phyloP scores from a whole-genome alignment of 2,888 invertebrate genomes.

The Drosophila ustulata region DNA sequence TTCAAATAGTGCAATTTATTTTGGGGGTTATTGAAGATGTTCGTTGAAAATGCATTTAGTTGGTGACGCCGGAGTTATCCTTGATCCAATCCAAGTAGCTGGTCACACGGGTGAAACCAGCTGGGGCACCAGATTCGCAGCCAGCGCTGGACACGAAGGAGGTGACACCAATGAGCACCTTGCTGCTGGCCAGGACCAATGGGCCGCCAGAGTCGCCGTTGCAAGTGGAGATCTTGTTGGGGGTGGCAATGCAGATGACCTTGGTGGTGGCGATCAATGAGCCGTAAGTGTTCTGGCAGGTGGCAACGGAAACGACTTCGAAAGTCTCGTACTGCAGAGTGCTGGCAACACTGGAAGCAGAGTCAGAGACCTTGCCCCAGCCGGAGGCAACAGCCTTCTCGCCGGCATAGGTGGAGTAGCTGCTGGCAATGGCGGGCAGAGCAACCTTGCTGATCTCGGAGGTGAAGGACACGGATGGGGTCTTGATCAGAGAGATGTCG shows the following conservation, averaged over 20 bases:
- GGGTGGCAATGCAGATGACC: slow-evolving; percentile 74
- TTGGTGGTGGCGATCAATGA: slow-evolving; percentile 24
- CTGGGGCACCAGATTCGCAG: slow-evolving; percentile 63
- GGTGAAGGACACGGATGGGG: slow-evolving; percentile 49
- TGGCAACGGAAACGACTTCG: slow-evolving; percentile 73
- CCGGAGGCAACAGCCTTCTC: slow-evolving; percentile 83
- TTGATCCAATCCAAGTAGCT: slow-evolving; percentile 76
- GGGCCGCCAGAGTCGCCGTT: slow-evolving; percentile 83
- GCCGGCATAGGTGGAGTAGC: slow-evolving; percentile 79
- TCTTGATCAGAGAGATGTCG: slow-evolving; percentile 79
- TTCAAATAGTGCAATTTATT: slow-evolving; percentile 33
- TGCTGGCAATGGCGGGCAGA: slow-evolving; percentile 56
- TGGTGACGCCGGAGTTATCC: slow-evolving; percentile 54
- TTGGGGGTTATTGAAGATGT: background rate
- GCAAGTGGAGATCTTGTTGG: slow-evolving; percentile 70
- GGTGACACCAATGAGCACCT: slow-evolving; percentile 72
- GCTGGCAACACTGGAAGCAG: slow-evolving; percentile 52
- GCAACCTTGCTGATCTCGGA: slow-evolving; percentile 44
- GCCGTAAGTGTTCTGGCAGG: slow-evolving; percentile 74
- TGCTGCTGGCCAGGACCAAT: slow-evolving; percentile 52
- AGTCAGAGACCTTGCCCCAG: slow-evolving; percentile 84
- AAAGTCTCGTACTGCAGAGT: slow-evolving; percentile 80
- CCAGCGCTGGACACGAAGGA: slow-evolving; percentile 68
- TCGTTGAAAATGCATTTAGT: slow-evolving; percentile 39
- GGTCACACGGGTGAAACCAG: slow-evolving; percentile 73